Conservation (phyloP, 2,888 invertebrate species). For the Drosophila meridiana region DNA sequence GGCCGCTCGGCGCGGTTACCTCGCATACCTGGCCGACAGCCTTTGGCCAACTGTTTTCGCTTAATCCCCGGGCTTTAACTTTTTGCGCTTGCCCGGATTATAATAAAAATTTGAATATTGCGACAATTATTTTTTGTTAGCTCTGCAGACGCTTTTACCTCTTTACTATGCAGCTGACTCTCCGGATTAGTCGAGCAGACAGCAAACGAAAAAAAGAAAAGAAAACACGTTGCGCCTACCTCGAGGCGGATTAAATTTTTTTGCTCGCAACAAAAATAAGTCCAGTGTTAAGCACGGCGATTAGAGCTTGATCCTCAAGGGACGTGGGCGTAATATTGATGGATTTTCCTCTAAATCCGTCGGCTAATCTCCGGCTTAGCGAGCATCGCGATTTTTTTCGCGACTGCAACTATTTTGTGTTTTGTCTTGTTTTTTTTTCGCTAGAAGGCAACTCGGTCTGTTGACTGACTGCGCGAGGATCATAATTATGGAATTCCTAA, state of each 20-base stretch:
- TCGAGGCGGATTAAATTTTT: conserved; percentile 73
- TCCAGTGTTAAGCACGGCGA: conserved; percentile 68
- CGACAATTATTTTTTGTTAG: conserved; percentile 38
- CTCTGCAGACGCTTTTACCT: conserved; percentile 57
- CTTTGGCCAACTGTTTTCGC: conserved; percentile 55
- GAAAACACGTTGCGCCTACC: conserved; percentile 59
- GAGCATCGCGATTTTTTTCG: conserved; percentile 72
- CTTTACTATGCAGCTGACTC: conserved; percentile 65
- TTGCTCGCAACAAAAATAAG: conserved; percentile 60
- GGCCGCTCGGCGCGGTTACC: neutral
- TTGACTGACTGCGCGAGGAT: conserved; percentile 59
- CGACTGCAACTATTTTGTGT: conserved; percentile 42
- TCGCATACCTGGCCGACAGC: conserved; percentile 24
- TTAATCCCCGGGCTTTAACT: conserved; percentile 70
- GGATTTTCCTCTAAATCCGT: conserved; percentile 81
- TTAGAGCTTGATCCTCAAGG: conserved; percentile 75
- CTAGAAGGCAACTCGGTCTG: conserved; percentile 59
- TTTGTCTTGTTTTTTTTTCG: conserved; percentile 60
- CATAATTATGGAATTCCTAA: conserved; percentile 83
- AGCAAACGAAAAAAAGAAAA: conserved; percentile 8
- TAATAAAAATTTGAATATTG: conserved; percentile 58
- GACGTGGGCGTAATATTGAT: conserved; percentile 78
- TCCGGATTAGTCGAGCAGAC: conserved; percentile 45
- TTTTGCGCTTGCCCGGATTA: conserved; percentile 51
- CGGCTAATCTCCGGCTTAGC: conserved; percentile 72